Evolutionary conservation across 2,113 vertebrate species (phyloP).

Genomic region (Grammomys dolichurus): DNA sequence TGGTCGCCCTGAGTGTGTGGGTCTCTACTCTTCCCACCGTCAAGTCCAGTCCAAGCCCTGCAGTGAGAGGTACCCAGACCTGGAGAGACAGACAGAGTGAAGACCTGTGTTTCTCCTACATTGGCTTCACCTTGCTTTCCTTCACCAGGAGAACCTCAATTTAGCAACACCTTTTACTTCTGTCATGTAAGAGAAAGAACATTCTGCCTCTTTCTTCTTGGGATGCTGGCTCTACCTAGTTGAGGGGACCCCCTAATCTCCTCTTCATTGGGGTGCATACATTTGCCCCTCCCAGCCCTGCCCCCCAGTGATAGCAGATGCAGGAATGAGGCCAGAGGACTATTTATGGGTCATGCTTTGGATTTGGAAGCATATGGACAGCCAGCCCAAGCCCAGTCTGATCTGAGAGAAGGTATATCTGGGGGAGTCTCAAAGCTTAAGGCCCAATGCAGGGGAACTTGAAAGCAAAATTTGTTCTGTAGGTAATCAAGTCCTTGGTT

Average conservation of each 20-base stretch:
- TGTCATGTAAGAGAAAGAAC: background rate
- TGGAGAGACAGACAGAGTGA: background rate
- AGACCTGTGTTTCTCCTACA: background rate
- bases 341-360: background rate
- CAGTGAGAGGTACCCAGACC: background rate
- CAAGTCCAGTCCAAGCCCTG: background rate
- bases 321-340: background rate
- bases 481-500: background rate
- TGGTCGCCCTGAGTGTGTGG: background rate
- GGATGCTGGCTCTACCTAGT: background rate
- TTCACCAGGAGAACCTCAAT: background rate
- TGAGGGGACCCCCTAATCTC: background rate
- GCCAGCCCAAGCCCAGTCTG: background rate
- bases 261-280: background rate
- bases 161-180: background rate
- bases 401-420: fast-evolving
- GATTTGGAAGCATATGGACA: background rate
- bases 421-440: background rate
- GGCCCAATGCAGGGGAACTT: background rate
- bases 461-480: background rate
- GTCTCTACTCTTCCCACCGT: background rate
- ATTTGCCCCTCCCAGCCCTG: background rate
- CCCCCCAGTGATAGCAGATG: background rate
- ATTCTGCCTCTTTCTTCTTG: background rate
- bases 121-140: background rate